Conservation (phyloP, 2,888 invertebrate species). For the Trissoscelio sp. region DNA sequence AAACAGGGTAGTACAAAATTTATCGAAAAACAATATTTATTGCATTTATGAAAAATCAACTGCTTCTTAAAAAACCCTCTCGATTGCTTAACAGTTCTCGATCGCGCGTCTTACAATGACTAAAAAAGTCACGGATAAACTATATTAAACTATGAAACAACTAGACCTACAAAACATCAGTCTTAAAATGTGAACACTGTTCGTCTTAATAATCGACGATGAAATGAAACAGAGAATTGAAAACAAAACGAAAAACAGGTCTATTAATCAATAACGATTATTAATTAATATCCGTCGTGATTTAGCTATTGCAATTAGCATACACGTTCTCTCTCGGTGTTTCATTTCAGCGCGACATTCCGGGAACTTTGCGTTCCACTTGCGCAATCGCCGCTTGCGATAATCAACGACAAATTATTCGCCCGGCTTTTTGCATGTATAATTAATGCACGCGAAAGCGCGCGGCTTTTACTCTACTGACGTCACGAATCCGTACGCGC, state of each 20-base stretch:
- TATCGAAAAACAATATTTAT: too few relatives aligned
- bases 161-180: conserved; percentile 47
- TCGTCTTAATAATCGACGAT: not conserved
- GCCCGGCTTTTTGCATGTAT: conserved; percentile 44
- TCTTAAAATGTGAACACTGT: conserved; percentile 50
- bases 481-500: conserved; percentile 32
- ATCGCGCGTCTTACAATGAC: conserved; percentile 18
- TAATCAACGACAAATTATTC: conserved; percentile 49
- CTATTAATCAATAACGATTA: conserved; percentile 1
- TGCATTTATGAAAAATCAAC: conserved; percentile 31
- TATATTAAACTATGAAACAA: conserved; percentile 54
- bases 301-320: conserved; percentile 32
- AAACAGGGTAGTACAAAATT: too few relatives aligned
- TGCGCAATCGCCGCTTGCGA: conserved; percentile 44
- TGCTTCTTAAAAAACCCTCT: conserved; percentile 3
- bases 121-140: conserved; percentile 47
- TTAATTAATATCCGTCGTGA: conserved; percentile 19
- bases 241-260: not conserved
- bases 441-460: conserved; percentile 49
- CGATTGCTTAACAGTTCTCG: conserved; percentile 15
- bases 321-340: conserved; percentile 17
- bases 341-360: conserved; percentile 40
- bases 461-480: conserved; percentile 52
- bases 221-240: too few relatives aligned
- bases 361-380: conserved; percentile 46